phyloP scores from a whole-genome alignment of 2,888 invertebrate species.

The Ormia ochracea region DNA sequence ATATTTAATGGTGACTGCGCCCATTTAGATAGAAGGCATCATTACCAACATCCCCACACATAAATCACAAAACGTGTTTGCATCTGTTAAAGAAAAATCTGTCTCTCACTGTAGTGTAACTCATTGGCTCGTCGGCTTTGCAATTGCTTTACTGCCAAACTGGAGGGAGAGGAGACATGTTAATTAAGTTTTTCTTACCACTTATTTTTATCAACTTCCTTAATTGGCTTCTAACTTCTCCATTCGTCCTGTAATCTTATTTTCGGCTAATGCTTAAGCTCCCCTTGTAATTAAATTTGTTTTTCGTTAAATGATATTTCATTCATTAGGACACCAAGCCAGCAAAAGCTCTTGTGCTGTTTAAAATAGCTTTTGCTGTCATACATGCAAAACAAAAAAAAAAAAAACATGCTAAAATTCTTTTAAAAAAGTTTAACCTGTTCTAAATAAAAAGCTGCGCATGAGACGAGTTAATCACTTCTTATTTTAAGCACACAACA shows the following conservation, averaged over 20 bases:
- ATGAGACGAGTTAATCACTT: no score
- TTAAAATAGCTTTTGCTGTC: slow-evolving; percentile 7
- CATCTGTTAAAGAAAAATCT: no score
- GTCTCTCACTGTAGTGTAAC: no score
- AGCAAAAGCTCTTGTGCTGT: neutral
- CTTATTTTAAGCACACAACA: no score
- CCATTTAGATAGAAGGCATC: no score
- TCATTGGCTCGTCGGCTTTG: neutral
- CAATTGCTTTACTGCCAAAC: slow-evolving; percentile 37
- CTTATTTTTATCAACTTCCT: slow-evolving; percentile 7
- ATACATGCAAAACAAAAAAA: neutral
- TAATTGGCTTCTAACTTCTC: slow-evolving; percentile 12
- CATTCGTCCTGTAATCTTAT: slow-evolving; percentile 25
- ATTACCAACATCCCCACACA: no score
- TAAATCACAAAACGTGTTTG: no score
- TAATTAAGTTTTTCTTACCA: slow-evolving; percentile 24
- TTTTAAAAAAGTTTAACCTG: no score
- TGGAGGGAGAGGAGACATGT: slow-evolving; percentile 31
- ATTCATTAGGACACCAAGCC: neutral
- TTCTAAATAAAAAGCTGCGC: no score
- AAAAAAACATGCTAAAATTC: no score
- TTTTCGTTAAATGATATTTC: neutral
- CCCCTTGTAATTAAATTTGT: slow-evolving; percentile 11
- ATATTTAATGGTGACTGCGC: no score
- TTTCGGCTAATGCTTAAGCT: slow-evolving; percentile 25